Percentiles rank a stretch among this genome's conserved stretches.
phyloP scores from a whole-genome alignment of 2,113 vertebrate genomes.

The Jacana jacana region DNA sequence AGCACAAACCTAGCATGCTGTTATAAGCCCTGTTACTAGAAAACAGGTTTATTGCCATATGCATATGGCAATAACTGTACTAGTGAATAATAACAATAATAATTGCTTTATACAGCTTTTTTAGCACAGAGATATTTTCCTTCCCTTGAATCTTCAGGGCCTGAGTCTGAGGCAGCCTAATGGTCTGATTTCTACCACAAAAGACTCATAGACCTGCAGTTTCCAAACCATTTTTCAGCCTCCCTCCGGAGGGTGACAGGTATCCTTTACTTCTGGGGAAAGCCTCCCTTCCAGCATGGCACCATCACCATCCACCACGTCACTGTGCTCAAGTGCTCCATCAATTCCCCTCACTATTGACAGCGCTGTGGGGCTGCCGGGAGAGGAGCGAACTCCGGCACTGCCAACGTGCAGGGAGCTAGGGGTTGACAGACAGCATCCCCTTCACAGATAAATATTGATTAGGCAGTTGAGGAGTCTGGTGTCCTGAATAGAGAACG shows the following conservation, averaged over 20 bases:
- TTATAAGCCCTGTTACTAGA: neutral
- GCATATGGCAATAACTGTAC: neutral
- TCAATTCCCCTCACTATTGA: neutral
- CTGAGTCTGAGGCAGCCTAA: neutral
- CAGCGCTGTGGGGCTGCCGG: neutral
- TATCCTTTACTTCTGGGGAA: neutral
- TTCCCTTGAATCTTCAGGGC: neutral
- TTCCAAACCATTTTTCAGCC: slow-evolving; percentile 43
- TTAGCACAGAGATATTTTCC: neutral
- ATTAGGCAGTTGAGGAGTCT: neutral
- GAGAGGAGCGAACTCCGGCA: neutral
- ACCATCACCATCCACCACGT: neutral
- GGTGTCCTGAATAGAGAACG: neutral
- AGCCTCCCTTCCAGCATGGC: neutral
- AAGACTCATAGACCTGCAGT: neutral
- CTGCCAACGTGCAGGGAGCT: neutral
- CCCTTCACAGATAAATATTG: neutral
- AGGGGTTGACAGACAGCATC: neutral
- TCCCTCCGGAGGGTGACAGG: neutral
- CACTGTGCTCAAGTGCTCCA: neutral
- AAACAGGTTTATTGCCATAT: neutral
- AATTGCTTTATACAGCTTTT: neutral
- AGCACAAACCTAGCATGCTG: neutral
- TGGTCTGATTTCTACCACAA: neutral
- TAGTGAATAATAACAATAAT: neutral